Percentiles rank a stretch among this genome's conserved stretches.
These are phyloP conservation scores for Aphaenogaster ashmeadi DNA, from an alignment of 1,140 invertebrate genomes.

Conservation along the genomic window DNA sequence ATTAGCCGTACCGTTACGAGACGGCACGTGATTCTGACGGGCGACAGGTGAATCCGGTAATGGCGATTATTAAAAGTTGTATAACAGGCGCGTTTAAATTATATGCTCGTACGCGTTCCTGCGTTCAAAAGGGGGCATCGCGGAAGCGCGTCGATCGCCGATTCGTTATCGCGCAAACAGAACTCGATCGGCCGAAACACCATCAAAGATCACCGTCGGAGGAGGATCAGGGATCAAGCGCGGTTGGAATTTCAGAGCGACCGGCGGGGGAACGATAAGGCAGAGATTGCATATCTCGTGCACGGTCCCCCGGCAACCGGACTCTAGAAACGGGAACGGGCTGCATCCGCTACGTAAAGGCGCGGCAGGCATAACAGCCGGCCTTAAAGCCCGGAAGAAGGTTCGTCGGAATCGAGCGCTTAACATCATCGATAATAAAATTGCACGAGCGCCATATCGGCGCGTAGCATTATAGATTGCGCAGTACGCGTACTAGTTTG, in stretches of 20 bases:
- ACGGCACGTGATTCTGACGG: constrained; percentile 42
- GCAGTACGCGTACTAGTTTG: neutral
- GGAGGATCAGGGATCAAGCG: constrained; percentile 65
- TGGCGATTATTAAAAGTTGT: constrained; percentile 41
- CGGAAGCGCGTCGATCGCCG: constrained; percentile 23
- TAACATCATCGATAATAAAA: constrained; percentile 74
- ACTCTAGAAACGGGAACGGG: constrained; percentile 83
- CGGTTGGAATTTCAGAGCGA: constrained; percentile 69
- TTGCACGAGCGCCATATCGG: constrained; percentile 55
- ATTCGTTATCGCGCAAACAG: constrained; percentile 45
- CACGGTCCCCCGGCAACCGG: constrained; percentile 74
- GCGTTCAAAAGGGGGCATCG: neutral
- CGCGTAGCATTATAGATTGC: constrained; percentile 32
- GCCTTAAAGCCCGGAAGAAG: constrained; percentile 77
- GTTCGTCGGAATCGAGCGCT: constrained; percentile 65
- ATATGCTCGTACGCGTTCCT: constrained; percentile 13
- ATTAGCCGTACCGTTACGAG: constrained; percentile 72
- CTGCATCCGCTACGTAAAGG: constrained; percentile 81
- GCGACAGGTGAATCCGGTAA: constrained; percentile 59
- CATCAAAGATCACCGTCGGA: constrained; percentile 54
- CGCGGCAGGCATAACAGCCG: constrained; percentile 73
- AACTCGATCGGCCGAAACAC: constrained; percentile 57
- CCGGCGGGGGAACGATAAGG: constrained; percentile 58
- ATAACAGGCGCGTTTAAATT: too few species aligned
- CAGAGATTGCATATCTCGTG: constrained; percentile 71